Evolutionary conservation across 2,888 invertebrate species (phyloP).

Genomic region (Elegia similella): DNA sequence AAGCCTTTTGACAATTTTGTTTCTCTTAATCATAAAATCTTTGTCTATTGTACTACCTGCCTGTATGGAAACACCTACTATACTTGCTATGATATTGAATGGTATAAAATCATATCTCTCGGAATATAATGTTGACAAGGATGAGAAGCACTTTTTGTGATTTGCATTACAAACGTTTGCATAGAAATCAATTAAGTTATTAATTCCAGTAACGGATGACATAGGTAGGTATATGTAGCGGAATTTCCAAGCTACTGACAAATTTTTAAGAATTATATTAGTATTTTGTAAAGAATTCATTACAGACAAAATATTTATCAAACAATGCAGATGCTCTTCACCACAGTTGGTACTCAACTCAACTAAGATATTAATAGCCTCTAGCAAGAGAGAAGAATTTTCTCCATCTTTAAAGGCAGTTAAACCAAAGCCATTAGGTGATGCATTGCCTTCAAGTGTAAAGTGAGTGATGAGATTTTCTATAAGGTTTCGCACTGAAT

Average conservation of each 20-base stretch:
- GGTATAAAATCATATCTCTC: slow-evolving; percentile 60
- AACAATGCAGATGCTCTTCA: slow-evolving; percentile 62
- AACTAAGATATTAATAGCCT: slow-evolving; percentile 53
- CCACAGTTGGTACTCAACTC: slow-evolving; percentile 54
- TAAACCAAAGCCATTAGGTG: slow-evolving; percentile 38
- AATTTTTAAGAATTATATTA: slow-evolving; percentile 59
- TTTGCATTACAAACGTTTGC: slow-evolving; percentile 14
- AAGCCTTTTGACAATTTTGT: slow-evolving; percentile 47
- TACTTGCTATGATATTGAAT: slow-evolving; percentile 53
- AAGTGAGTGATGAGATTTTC: slow-evolving; percentile 45
- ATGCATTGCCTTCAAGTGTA: slow-evolving; percentile 26
- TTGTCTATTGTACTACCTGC: slow-evolving; percentile 24
- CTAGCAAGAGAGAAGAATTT: slow-evolving; percentile 52
- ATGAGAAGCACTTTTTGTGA: background rate
- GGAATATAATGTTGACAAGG: slow-evolving; percentile 17
- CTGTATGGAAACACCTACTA: slow-evolving; percentile 31
- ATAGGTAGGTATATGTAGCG: slow-evolving; percentile 70
- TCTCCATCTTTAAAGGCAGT: slow-evolving; percentile 54
- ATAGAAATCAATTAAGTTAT: slow-evolving; percentile 60
- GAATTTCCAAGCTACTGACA: slow-evolving; percentile 70
- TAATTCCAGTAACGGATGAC: slow-evolving; percentile 57
- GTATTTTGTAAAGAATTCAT: slow-evolving; percentile 60
- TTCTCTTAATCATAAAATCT: slow-evolving; percentile 36
- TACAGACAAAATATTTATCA: slow-evolving; percentile 50
- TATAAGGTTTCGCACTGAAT: slow-evolving; percentile 53